Evolutionary conservation across 2,113 vertebrate genomes (phyloP), one percentile per base, ranked within the genome.

Genomic region (Apteryx owenii): DNA sequence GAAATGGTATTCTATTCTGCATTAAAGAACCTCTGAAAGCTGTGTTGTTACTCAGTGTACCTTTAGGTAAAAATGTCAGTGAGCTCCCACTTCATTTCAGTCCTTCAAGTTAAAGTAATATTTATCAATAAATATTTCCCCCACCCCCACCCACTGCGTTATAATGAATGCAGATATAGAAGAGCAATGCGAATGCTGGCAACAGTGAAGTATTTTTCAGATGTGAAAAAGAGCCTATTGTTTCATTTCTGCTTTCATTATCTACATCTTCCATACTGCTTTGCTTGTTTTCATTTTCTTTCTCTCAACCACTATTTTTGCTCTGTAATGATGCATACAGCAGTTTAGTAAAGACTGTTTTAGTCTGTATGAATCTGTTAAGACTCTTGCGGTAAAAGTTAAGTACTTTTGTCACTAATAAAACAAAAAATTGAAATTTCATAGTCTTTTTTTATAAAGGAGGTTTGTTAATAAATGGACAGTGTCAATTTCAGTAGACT

Each of bases 261-360:
- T 93, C 79, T 95, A 51, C 51, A 31, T 87, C 81, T 95, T 87
- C 56, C 81, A 79, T 31, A 7, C 81, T 76, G 58, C 76, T 95
- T 88, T 82, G 50, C 38, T 86, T 79, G 69, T 90, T 87, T 96
- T 82, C 8, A 73, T 89, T 96, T 88, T 66, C 86, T 84, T 84
- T 89, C 54, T 85, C 79, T 92, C 79, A 90, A 11, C 48, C 40
- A 64, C 93, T 83, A n/a, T 53, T 92, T 93, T 93, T 96, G 60
- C 42, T 71, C 60, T 85, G 36, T 48, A 33, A 29, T 90, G 38
- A 88, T 90, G 46, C 40, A 70, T 78, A 78, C 48, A 83, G 72
- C 81, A 54, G 79, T 78, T 95, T 70, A 68, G 83, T 42, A 66
- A 40, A 91, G 81, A 38, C 62, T 33, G n/a, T 85, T 93, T 58